Percentiles rank a stretch among this genome's conserved stretches.
Evolutionary conservation across 2,888 invertebrate genomes (phyloP).

Genomic region (Seladonia tumulorum): DNA sequence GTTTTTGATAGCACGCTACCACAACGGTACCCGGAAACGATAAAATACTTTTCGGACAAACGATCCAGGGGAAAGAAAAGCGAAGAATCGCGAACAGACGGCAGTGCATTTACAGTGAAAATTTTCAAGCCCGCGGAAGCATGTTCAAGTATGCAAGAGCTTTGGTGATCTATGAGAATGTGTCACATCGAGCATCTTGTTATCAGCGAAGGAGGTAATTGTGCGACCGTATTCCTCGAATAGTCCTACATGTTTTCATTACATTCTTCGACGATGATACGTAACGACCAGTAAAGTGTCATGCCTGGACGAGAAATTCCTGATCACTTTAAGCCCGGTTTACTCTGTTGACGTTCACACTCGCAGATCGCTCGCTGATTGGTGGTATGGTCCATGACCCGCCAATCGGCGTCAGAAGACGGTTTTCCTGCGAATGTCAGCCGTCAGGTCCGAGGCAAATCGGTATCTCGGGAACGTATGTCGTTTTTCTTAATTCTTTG

Average conservation of each 20-base stretch:
- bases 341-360: slow-evolving; percentile 70
- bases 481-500: slow-evolving; percentile 63
- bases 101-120: slow-evolving; percentile 56
- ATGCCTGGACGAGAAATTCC: slow-evolving; percentile 65
- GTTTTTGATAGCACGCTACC: slow-evolving; percentile 32
- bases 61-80: slow-evolving; percentile 27
- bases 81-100: slow-evolving; percentile 54
- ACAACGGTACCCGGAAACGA: slow-evolving; percentile 10
- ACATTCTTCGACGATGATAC: slow-evolving; percentile 65
- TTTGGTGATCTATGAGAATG: slow-evolving; percentile 63
- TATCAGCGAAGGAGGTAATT: slow-evolving; percentile 62
- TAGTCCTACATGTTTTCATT: slow-evolving; percentile 37
- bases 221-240: slow-evolving; percentile 26
- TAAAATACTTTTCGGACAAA: slow-evolving; percentile 19
- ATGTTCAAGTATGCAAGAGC: slow-evolving; percentile 57
- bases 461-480: slow-evolving; percentile 60
- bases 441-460: slow-evolving; percentile 61
- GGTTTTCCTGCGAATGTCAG: slow-evolving; percentile 69
- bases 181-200: slow-evolving; percentile 58
- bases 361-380: slow-evolving; percentile 61
- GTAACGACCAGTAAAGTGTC: slow-evolving; percentile 60
- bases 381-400: slow-evolving; percentile 68
- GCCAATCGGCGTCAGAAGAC: slow-evolving; percentile 63
- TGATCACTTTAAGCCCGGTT: slow-evolving; percentile 68
- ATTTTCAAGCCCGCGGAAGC: slow-evolving; percentile 58